Conservation (phyloP, 1,140 invertebrate species). For the Drosophila parabipectinata region DNA sequence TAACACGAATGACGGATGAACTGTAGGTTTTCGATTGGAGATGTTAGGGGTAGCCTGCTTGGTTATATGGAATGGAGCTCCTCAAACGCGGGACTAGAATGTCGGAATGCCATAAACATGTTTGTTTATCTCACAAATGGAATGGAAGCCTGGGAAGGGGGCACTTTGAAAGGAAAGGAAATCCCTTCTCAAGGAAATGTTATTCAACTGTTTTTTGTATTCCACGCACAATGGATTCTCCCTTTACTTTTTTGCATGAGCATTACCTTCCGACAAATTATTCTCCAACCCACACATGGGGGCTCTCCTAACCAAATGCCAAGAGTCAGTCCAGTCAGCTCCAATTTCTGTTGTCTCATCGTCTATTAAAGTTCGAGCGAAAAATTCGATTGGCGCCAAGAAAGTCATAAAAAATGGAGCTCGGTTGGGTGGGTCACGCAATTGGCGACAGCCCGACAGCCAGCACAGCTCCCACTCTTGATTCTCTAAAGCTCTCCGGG, state of each 20-base stretch:
- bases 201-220: not conserved
- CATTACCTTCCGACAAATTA: slow-evolving; percentile 24
- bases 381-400: slow-evolving; percentile 69
- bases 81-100: too few relatives aligned
- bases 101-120: too few relatives aligned
- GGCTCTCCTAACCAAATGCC: slow-evolving; percentile 8
- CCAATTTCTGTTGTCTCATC: slow-evolving; percentile 49
- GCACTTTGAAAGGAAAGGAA: not conserved
- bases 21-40: not conserved
- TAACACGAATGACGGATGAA: not conserved
- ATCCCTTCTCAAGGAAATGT: slow-evolving; percentile 12
- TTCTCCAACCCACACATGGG: slow-evolving; percentile 7
- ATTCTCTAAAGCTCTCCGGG: not conserved
- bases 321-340: slow-evolving; percentile 6
- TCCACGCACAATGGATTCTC: not conserved
- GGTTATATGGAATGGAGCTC: not conserved
- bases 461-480: not conserved
- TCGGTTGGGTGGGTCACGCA: slow-evolving; percentile 23
- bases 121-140: not conserved
- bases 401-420: slow-evolving; percentile 64
- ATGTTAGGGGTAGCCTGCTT: slow-evolving; percentile 3
- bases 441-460: slow-evolving; percentile 42
- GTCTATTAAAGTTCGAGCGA: slow-evolving; percentile 46
- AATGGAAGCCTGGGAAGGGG: not conserved
- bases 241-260: slow-evolving; percentile 25